These are phyloP conservation scores for Drosophila fulvimacula DNA, from an alignment of 2,888 invertebrate genomes.

Conservation along the genomic window DNA sequence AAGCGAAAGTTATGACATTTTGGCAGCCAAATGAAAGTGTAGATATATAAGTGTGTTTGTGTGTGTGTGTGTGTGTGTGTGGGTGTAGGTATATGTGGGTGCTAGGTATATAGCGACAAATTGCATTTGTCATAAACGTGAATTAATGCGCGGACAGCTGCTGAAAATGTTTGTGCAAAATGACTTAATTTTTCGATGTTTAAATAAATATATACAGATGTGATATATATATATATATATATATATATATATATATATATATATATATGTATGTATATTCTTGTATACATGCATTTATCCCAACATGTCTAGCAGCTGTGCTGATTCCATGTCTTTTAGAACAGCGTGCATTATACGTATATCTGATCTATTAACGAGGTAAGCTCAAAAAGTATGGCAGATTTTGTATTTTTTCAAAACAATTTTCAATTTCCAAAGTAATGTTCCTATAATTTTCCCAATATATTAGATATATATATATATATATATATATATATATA, in stretches of 20 bases:
- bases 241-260: neutral
- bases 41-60: neutral
- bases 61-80: constrained; percentile 8
- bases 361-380: too few species aligned
- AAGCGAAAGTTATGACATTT: constrained; percentile 78
- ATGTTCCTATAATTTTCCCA: too few species aligned
- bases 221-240: too few species aligned
- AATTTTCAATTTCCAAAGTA: too few species aligned
- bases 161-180: neutral
- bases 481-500: too few species aligned
- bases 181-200: neutral
- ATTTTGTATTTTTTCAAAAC: too few species aligned
- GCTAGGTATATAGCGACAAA: constrained; percentile 61
- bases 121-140: constrained; percentile 61
- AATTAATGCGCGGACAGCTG: constrained; percentile 17
- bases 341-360: too few species aligned
- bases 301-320: too few species aligned
- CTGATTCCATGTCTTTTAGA: too few species aligned
- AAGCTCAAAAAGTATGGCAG: too few species aligned
- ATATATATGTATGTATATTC: neutral
- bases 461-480: too few species aligned
- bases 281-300: too few species aligned
- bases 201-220: neutral
- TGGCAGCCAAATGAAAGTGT: constrained; percentile 67
- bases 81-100: constrained; percentile 23